Percentiles rank a stretch among this genome's conserved stretches.
phyloP scores from a whole-genome alignment of 2,888 invertebrate genomes.

The Allygus modestus region DNA sequence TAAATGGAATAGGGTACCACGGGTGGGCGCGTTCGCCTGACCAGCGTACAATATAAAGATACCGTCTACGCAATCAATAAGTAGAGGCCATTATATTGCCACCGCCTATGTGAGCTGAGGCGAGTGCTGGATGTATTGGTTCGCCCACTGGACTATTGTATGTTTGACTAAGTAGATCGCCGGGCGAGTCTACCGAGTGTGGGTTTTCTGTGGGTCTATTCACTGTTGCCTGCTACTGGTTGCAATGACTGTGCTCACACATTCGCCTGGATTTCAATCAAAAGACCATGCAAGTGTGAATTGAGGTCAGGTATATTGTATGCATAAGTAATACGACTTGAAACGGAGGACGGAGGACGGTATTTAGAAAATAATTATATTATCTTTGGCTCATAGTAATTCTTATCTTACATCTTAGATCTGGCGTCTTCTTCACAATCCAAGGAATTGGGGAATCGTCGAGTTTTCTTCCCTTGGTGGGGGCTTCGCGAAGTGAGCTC shows the following conservation, averaged over 20 bases:
- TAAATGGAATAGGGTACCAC: neutral
- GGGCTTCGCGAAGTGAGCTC: too few relatives aligned
- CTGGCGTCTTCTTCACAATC: too few relatives aligned
- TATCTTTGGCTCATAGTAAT: too few relatives aligned
- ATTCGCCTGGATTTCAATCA: too few relatives aligned
- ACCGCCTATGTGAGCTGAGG: neutral
- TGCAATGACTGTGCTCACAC: neutral
- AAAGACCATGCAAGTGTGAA: too few relatives aligned
- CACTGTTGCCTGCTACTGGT: neutral
- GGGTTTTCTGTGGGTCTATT: slow-evolving; percentile 4
- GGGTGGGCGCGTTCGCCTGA: slow-evolving; percentile 16
- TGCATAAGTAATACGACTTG: too few relatives aligned
- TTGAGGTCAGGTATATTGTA: too few relatives aligned
- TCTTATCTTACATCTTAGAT: too few relatives aligned
- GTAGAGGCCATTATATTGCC: neutral
- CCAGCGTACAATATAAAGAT: slow-evolving; percentile 5
- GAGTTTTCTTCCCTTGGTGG: too few relatives aligned
- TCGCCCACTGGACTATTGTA: slow-evolving; percentile 20
- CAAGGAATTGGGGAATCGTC: too few relatives aligned
- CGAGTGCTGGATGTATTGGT: neutral
- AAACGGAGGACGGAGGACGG: too few relatives aligned
- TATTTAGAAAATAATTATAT: too few relatives aligned
- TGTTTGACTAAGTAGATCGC: slow-evolving; percentile 41
- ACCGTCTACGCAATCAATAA: slow-evolving; percentile 39
- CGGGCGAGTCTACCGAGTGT: neutral